phyloP scores from a whole-genome alignment of 2,797 vertebrate species.

The Lepilemur ruficaudatus region DNA sequence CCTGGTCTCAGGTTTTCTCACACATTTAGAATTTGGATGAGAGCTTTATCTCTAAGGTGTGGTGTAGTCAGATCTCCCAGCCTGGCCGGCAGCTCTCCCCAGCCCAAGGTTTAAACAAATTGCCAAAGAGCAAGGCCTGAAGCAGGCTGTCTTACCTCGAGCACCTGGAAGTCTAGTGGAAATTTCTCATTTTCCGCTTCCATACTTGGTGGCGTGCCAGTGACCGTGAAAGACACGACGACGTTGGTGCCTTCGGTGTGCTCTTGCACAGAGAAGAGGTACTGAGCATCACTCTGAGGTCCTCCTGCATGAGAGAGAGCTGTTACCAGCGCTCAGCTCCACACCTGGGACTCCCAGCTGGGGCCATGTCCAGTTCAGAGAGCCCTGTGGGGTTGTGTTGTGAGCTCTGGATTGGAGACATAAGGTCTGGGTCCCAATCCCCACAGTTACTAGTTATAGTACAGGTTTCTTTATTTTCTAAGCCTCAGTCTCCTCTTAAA shows the following conservation, averaged over 20 bases:
- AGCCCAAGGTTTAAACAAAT: neutral
- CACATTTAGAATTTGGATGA: neutral
- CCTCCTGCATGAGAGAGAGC: conserved; percentile 67
- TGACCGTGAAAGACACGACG: conserved; percentile 78
- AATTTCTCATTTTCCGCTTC: neutral
- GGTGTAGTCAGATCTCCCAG: neutral
- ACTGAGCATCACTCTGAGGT: conserved; percentile 56
- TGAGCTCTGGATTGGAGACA: neutral
- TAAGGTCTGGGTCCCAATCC: neutral
- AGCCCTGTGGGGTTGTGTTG: neutral
- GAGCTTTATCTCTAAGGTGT: neutral
- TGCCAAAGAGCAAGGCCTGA: neutral
- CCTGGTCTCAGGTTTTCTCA: neutral
- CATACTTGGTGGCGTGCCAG: conserved; percentile 27
- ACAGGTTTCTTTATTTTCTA: neutral
- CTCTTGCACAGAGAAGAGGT: conserved; percentile 79
- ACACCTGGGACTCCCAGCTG: neutral
- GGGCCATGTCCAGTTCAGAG: neutral
- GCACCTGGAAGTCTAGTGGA: conserved; percentile 76
- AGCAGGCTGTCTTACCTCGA: conserved; percentile 72
- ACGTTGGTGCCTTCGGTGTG: conserved; percentile 66
- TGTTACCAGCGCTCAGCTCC: neutral
- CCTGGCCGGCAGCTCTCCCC: neutral
- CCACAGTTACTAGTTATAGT: neutral
- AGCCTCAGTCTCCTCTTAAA: conserved; percentile 4